Evolutionary conservation across 2,113 vertebrate species (phyloP), one percentile per base, ranked within the genome.

Genomic region (Malurus melanocephalus): DNA sequence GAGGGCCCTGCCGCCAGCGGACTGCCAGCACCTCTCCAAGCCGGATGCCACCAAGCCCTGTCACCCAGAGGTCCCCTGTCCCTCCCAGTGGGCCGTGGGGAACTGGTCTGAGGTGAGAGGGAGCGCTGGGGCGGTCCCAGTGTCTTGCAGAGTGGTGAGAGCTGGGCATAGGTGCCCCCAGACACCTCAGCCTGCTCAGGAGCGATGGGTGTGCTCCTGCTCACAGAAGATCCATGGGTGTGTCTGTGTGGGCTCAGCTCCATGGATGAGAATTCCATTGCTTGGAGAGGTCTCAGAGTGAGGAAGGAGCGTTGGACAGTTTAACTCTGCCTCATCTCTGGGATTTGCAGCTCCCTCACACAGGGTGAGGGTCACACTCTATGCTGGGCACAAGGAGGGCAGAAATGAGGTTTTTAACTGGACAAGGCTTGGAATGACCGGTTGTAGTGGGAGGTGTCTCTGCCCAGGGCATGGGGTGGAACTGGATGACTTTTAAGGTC

Each of bases 21-120:
- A 97, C 27, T 99, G 99, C 45, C 93, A 96, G 27, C 98, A 98
- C 91, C 95, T 98, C 16, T 27, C 98, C 83, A 98, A 40, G 91
- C 99, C 99, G 0, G 96, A 97, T 0, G 80, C 97, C 11, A 86
- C 96, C 0, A 71, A 65, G 0, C 95, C 97, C 28, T 99, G 99
- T 88, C 98, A 98, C 94, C 94, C 40, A 1, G 75, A 98, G 8
- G 71, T 97, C 16, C 96, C 96, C 92, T 99, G 99, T 45, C 99
- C 98, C 2, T 97, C 98, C 20, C 95, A 96, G 69, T 99, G 99
- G 99, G 95, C 66, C 0, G 61, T 96, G 40, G 98, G 98, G 38
- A 97, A 95, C 96, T 99, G 99, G 99, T 98, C 98, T 0, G 96
- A 99, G 98, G 99, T 99, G 72, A 97, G 96, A 8, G 33, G 7